These are phyloP conservation scores for Symphodus melops DNA, from an alignment of 2,113 vertebrate species.

Conservation along the genomic window DNA sequence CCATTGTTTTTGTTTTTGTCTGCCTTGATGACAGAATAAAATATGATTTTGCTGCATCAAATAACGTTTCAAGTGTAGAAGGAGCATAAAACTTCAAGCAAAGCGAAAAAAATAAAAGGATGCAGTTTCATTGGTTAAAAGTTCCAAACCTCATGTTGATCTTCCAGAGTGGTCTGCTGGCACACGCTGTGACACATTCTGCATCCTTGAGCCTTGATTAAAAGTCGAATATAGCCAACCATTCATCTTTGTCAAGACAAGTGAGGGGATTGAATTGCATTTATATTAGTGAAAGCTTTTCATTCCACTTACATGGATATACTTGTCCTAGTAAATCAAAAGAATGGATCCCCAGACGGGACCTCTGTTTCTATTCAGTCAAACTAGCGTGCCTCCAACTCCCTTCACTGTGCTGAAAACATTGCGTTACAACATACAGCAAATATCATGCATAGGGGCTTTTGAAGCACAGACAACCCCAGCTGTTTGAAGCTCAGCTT, in stretches of 20 bases:
- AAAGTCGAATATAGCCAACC: slow-evolving; percentile 52
- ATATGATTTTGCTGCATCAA: background rate
- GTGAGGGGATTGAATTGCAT: slow-evolving; percentile 51
- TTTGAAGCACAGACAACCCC: slow-evolving; percentile 51
- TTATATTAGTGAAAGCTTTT: slow-evolving; percentile 59
- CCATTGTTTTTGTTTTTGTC: slow-evolving; percentile 13
- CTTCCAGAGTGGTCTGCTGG: slow-evolving; percentile 66
- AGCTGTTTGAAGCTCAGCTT: slow-evolving; percentile 57
- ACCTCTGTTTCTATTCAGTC: slow-evolving; percentile 50
- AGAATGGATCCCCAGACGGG: slow-evolving; percentile 47
- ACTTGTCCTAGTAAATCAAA: slow-evolving; percentile 62
- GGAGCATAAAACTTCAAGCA: background rate
- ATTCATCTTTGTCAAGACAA: slow-evolving; percentile 64
- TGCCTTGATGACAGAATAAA: background rate
- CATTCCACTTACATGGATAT: slow-evolving; percentile 48
- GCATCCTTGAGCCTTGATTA: slow-evolving; percentile 58
- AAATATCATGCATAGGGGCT: slow-evolving; percentile 49
- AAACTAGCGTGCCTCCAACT: slow-evolving; percentile 39
- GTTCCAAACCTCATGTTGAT: slow-evolving; percentile 37
- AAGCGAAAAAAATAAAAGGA: slow-evolving; percentile 7
- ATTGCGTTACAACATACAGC: slow-evolving; percentile 52
- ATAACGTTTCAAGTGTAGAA: background rate
- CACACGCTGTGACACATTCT: slow-evolving; percentile 36
- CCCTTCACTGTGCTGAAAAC: slow-evolving; percentile 41
- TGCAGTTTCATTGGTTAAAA: slow-evolving; percentile 25